A percentile compares a stretch with the other conserved stretches of the same genome.
phyloP scores from a whole-genome alignment of 2,888 invertebrate species.

The Tetheella fluctuosa region DNA sequence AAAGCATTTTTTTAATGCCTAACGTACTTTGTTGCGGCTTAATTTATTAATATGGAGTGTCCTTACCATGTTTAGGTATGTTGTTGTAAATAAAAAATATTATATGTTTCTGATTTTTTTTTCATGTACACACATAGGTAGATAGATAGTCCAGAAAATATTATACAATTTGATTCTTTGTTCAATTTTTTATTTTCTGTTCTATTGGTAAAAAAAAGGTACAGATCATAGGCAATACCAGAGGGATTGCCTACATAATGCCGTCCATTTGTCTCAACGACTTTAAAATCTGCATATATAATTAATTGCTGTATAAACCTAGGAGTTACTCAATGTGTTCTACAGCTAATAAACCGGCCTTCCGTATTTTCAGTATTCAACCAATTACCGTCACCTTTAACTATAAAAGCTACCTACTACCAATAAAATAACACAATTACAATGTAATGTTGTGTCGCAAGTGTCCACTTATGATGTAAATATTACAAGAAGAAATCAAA shows the following conservation, averaged over 20 bases:
- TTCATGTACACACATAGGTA: no score
- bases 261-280: no score
- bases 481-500: background rate
- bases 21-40: slow-evolving; percentile 3
- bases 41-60: slow-evolving; percentile 4
- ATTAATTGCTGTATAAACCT: no score
- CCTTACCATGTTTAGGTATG: background rate
- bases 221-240: no score
- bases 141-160: no score
- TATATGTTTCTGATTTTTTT: background rate
- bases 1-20: slow-evolving; percentile 22
- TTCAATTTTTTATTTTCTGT: no score
- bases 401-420: background rate
- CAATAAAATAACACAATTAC: no score
- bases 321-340: background rate
- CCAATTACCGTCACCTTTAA: background rate
- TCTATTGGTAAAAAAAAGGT: no score
- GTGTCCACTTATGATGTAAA: slow-evolving; percentile 1
- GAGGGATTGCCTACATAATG: no score
- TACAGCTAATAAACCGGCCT: background rate
- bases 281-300: no score
- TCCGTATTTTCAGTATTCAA: background rate
- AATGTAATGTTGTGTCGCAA: background rate
- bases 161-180: no score
- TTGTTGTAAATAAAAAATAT: slow-evolving; percentile 12